A percentile compares a stretch with the other conserved stretches of the same genome.
Evolutionary conservation across 2,797 vertebrate genomes (phyloP).

Genomic region (Thalassophryne amazonica): DNA sequence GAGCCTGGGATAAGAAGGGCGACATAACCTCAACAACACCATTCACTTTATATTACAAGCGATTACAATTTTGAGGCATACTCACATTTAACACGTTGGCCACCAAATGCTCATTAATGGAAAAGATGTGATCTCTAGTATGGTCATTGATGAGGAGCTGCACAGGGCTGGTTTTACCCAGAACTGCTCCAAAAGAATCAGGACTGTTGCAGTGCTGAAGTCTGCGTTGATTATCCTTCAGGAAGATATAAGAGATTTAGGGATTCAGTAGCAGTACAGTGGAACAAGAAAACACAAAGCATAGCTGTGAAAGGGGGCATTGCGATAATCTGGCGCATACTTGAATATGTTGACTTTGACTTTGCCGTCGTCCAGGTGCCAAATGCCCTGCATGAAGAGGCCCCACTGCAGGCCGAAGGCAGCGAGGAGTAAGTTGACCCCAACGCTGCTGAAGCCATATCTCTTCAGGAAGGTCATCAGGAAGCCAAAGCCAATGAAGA

Average conservation of each 20-base stretch:
- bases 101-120: conserved; percentile 87
- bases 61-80: no score
- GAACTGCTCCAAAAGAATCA: conserved; percentile 97
- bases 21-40: background rate
- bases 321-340: no score
- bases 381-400: conserved; percentile 83
- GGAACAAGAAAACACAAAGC: background rate
- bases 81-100: conserved; percentile 64
- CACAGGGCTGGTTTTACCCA: conserved; percentile 93
- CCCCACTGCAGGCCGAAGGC: conserved; percentile 96
- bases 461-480: conserved; percentile 97
- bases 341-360: conserved; percentile 75
- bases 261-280: background rate
- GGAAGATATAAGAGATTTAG: conserved; percentile 1
- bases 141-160: conserved; percentile 93
- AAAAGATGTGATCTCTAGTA: conserved; percentile 90
- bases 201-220: conserved; percentile 92
- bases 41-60: no score
- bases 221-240: conserved; percentile 94
- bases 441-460: conserved; percentile 94
- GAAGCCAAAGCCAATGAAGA: conserved; percentile 96
- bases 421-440: conserved; percentile 90
- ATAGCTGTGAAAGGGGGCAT: no score
- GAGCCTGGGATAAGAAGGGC: conserved; percentile 75
- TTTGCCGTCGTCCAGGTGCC: conserved; percentile 65